Base-by-base conservation (phyloP, 2,113 vertebrate species). In the Catharus minimus region DNA sequence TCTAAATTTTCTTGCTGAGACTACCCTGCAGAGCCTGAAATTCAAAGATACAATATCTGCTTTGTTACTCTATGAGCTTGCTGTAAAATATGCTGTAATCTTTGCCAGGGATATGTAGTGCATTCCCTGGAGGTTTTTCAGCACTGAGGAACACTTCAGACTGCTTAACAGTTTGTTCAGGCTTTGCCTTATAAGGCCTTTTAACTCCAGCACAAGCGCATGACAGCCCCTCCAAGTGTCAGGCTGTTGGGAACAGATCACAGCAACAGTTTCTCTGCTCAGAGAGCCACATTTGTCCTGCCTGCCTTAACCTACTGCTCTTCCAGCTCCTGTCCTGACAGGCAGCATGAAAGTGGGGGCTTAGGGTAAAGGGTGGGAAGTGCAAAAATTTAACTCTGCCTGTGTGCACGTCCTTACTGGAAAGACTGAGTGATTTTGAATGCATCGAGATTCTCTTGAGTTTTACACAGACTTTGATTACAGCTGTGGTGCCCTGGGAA, bases 151-250 rank as follows among this genome's bases (percentile, higher is more conserved):
- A 89, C 97, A 97, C 96, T 98, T 97, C 92, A 96, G 96, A 43
- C 93, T 72, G 91, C 93, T 95, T 95, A 92, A 86, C 82, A 4
- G 95, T 90, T 94, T 94, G 93, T 95, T 92, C 82, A 82, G 97
- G 73, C 95, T 97, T 98, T 97, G 86, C 98, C 98, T 98, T 98
- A 98, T 98, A 98, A 96, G 98, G 98, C 93, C 67, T 97, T 98
- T 98, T 97, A 94, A 65, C 94, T 97, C 93, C 96, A 94, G 93
- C 93, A 93, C 43, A n/a, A 91, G 93, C 82, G 7, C 95, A 96
- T 96, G 97, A 96, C 95, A 98, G 60, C 86, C 86, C 71, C 93
- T 96, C 94, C 92, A 87, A 96, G 89, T 89, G 94, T 92, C 93
- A 95, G 95, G 73, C 94, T 92, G 68, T 41, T 66, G 86, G 91